These are phyloP conservation scores for Carposina sasakii DNA, from an alignment of 1,140 invertebrate genomes.

Conservation along the genomic window DNA sequence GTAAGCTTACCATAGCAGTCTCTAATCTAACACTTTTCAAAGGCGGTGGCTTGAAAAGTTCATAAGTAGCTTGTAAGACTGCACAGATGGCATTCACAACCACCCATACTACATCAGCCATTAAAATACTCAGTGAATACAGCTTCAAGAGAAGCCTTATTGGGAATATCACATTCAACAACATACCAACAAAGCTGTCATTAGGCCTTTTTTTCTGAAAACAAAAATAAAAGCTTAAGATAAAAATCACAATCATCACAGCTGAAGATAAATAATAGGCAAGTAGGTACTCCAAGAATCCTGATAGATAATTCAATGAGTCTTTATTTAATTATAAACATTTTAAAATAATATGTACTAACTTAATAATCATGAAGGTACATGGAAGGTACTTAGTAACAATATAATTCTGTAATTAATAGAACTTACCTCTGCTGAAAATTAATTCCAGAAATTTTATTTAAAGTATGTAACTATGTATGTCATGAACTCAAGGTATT, in stretches of 20 bases:
- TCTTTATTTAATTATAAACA: no score
- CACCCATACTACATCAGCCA: slow-evolving; percentile 72
- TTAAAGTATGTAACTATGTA: no score
- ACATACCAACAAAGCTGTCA: slow-evolving; percentile 28
- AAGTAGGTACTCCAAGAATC: no score
- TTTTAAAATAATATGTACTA: no score
- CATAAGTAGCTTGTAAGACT: slow-evolving; percentile 70
- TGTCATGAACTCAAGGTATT: no score
- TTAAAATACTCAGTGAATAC: slow-evolving; percentile 73
- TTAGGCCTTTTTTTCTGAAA: slow-evolving; percentile 38
- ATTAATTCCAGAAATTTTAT: no score
- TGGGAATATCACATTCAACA: slow-evolving; percentile 53
- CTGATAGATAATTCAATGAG: no score
- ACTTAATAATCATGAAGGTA: no score
- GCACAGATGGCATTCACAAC: slow-evolving; percentile 69
- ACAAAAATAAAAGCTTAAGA: slow-evolving; percentile 6
- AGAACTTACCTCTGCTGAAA: no score
- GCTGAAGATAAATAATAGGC: no score
- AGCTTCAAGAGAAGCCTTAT: slow-evolving; percentile 72
- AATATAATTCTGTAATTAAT: no score
- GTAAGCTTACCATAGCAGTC: slow-evolving; percentile 74
- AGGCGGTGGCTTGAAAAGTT: slow-evolving; percentile 72
- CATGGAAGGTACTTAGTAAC: no score
- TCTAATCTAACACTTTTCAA: slow-evolving; percentile 74
- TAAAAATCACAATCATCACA: neutral